Evolutionary conservation across 2,797 vertebrate genomes (phyloP).

Genomic region (Epinephelus awoara): DNA sequence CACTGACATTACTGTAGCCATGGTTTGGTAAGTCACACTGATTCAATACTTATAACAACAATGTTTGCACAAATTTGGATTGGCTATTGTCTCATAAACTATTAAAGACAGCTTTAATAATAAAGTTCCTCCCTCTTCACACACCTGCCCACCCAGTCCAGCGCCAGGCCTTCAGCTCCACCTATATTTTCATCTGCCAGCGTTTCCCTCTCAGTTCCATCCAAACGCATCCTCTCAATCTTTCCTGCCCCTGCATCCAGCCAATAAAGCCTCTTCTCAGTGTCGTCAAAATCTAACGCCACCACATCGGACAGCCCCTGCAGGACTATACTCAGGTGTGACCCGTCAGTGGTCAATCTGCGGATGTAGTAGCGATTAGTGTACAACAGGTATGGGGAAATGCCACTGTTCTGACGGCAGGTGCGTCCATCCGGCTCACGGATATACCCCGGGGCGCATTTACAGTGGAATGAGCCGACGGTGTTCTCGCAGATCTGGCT

Average conservation of each 20-base stretch:
- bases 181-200: constrained; percentile 58
- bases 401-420: constrained; percentile 85
- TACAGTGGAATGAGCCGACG: constrained; percentile 81
- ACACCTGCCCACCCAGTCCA: constrained; percentile 87
- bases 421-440: constrained; percentile 81
- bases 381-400: constrained; percentile 81
- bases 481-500: constrained; percentile 85
- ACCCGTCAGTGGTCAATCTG: constrained; percentile 81
- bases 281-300: constrained; percentile 81
- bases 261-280: constrained; percentile 84
- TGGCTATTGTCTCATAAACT: not conserved
- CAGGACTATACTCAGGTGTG: constrained; percentile 76
- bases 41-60: not conserved
- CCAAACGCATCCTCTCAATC: constrained; percentile 83
- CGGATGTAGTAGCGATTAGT: constrained; percentile 86
- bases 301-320: constrained; percentile 80
- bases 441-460: constrained; percentile 82
- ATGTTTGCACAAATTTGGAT: not conserved
- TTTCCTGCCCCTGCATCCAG: constrained; percentile 70
- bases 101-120: not conserved
- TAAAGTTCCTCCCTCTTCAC: constrained; percentile 28
- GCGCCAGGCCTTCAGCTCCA: constrained; percentile 77
- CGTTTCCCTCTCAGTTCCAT: constrained; percentile 78
- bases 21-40: no score
- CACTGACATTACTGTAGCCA: not conserved